phyloP scores from a whole-genome alignment of 2,888 invertebrate species.

The Ditula angustiorana region DNA sequence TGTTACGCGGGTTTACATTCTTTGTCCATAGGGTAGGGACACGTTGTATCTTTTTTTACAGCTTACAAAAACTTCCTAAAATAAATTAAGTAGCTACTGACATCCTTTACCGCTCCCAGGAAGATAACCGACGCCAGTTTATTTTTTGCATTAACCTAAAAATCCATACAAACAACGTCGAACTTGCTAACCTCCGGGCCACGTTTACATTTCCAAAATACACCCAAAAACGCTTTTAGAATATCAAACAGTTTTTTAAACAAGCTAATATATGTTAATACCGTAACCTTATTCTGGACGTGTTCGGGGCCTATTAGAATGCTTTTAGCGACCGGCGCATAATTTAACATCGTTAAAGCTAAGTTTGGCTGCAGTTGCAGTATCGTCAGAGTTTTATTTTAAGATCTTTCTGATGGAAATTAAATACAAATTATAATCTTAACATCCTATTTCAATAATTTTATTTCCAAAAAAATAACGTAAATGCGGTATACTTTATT shows the following conservation, averaged over 20 bases:
- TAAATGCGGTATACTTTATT: no score
- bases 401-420: no score
- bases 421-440: no score
- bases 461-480: no score
- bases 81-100: no score
- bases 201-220: conserved; percentile 17
- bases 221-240: conserved; percentile 13
- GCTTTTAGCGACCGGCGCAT: background rate
- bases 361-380: conserved; percentile 3
- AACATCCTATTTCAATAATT: no score
- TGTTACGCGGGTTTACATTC: no score
- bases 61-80: no score
- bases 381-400: background rate
- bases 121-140: background rate
- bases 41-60: no score
- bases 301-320: conserved; percentile 2
- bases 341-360: background rate
- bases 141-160: background rate
- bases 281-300: conserved; percentile 16
- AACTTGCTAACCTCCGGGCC: conserved; percentile 12
- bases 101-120: no score
- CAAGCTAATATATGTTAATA: conserved; percentile 15
- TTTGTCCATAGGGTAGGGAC: no score
- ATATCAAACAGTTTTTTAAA: conserved; percentile 22
- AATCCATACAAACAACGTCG: background rate